Conservation (phyloP, 2,888 invertebrate species). For the Drosophila infuscata region DNA sequence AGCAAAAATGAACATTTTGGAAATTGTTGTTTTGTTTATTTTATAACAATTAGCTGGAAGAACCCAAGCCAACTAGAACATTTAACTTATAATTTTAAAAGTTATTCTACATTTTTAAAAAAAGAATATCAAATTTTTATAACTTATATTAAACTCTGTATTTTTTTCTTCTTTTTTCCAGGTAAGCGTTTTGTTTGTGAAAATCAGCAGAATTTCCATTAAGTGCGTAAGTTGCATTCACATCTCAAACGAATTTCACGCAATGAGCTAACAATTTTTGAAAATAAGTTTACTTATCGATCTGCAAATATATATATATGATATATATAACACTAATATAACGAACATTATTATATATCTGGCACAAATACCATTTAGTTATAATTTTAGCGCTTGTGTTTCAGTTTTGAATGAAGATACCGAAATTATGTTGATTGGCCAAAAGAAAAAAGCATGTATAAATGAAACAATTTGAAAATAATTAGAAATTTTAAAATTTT, state of each 20-base stretch:
- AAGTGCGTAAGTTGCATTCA: conserved; percentile 59
- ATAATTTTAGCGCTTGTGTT: conserved; percentile 67
- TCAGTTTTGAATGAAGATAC: conserved; percentile 71
- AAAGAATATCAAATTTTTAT: not conserved
- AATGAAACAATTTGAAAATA: conserved; percentile 35
- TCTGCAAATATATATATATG: conserved; percentile 7
- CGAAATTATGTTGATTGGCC: conserved; percentile 63
- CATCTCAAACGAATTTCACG: conserved; percentile 4
- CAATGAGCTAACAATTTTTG: conserved; percentile 14
- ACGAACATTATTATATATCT: conserved; percentile 49
- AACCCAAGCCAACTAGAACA: not conserved
- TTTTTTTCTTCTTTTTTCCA: conserved; percentile 34
- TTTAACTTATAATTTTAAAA: not conserved
- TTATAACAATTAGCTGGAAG: not conserved
- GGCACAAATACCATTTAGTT: conserved; percentile 69
- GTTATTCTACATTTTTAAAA: not conserved
- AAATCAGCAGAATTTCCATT: conserved; percentile 3
- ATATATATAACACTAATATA: conserved; percentile 3
- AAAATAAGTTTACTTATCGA: conserved; percentile 29
- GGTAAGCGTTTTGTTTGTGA: conserved; percentile 63
- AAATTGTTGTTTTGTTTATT: not conserved
- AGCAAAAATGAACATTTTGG: not conserved
- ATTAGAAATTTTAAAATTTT: conserved; percentile 14
- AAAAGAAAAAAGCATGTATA: conserved; percentile 55
- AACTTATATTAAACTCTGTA: not conserved